A percentile compares a stretch with the other conserved stretches of the same genome.
Evolutionary conservation across 2,888 invertebrate genomes (phyloP).

Genomic region (Agrotis clavis): DNA sequence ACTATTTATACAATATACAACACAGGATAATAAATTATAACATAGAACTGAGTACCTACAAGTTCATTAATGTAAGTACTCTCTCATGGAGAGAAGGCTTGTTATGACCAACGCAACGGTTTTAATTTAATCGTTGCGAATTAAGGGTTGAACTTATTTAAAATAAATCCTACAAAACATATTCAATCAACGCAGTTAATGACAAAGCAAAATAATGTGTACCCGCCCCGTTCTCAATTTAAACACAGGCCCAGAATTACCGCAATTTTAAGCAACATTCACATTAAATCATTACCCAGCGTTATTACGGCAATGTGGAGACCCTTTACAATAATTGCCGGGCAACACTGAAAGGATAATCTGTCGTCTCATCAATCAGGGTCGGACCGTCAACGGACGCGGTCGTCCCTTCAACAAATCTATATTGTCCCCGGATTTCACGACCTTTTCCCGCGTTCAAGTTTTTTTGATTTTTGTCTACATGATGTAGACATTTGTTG

Average conservation of each 20-base stretch:
- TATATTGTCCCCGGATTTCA: constrained; percentile 56
- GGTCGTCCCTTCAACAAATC: constrained; percentile 62
- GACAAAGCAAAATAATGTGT: constrained; percentile 16
- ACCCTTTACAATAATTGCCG: constrained; percentile 58
- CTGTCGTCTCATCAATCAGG: constrained; percentile 69
- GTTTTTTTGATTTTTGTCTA: constrained; percentile 55
- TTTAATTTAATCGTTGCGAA: too few species aligned
- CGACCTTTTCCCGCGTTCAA: constrained; percentile 52
- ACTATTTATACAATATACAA: too few species aligned
- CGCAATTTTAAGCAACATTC: constrained; percentile 41
- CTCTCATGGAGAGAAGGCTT: too few species aligned
- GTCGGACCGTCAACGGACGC: constrained; percentile 48
- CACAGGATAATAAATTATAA: too few species aligned
- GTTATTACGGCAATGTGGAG: constrained; percentile 52
- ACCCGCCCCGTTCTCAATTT: constrained; percentile 14
- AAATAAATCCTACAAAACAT: background rate
- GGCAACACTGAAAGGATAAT: constrained; percentile 60
- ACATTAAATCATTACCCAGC: constrained; percentile 55
- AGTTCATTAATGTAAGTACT: too few species aligned
- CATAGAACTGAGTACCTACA: too few species aligned
- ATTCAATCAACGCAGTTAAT: constrained; percentile 7
- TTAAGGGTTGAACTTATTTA: background rate
- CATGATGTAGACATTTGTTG: constrained; percentile 46
- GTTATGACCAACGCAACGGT: too few species aligned
- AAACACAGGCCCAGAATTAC: constrained; percentile 26